Conservation (phyloP, 2,113 vertebrate species). For the Salvelinus namaycush region DNA sequence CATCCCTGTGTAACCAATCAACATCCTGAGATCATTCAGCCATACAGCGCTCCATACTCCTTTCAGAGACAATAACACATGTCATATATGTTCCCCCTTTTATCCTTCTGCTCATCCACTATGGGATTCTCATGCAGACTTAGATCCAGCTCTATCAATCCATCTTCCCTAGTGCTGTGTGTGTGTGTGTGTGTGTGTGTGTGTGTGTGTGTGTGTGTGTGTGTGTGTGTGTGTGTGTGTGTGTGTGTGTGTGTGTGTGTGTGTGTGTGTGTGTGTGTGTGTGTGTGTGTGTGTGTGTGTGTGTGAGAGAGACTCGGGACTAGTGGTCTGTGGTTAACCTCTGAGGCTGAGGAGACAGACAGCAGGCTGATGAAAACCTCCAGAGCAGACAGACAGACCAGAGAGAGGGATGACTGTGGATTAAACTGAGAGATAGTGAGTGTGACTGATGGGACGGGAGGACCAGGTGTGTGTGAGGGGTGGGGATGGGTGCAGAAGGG, state of each 20-base stretch:
- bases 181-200: background rate
- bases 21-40: conserved; percentile 50
- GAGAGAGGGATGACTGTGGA: conserved; percentile 43
- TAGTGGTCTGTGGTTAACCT: conserved; percentile 50
- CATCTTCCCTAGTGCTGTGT: conserved; percentile 25
- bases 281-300: background rate
- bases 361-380: conserved; percentile 46
- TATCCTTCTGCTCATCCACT: background rate
- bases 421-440: conserved; percentile 26
- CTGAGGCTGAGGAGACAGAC: conserved; percentile 27
- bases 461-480: conserved; percentile 39
- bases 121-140: background rate
- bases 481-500: background rate
- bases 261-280: background rate
- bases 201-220: background rate
- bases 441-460: conserved; percentile 43
- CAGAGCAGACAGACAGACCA: conserved; percentile 38
- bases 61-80: conserved; percentile 58
- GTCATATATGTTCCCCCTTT: conserved; percentile 29
- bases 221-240: background rate
- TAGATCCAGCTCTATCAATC: conserved; percentile 28
- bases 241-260: background rate
- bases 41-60: conserved; percentile 46
- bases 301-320: conserved; percentile 31
- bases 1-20: conserved; percentile 25